phyloP scores from a whole-genome alignment of 2,113 vertebrate genomes.

The Myrmecophaga tridactyla region DNA sequence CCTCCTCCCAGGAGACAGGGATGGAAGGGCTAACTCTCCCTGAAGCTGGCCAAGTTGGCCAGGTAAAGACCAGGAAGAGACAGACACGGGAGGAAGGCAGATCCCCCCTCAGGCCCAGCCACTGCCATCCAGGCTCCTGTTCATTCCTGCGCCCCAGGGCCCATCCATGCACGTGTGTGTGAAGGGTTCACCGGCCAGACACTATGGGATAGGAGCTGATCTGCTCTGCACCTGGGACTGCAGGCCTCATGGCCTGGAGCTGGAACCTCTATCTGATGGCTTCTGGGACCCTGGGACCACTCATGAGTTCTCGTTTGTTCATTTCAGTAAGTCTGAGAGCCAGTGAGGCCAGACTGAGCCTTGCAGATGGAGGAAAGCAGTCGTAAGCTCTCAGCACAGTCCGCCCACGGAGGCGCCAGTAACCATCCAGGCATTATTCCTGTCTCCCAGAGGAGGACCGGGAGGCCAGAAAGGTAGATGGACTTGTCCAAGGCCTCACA shows the following conservation, averaged over 20 bases:
- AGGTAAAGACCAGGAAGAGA: background rate
- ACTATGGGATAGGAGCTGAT: accelerated
- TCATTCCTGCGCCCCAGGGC: no score
- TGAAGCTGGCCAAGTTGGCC: background rate
- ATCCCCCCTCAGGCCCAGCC: accelerated
- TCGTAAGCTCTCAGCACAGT: background rate
- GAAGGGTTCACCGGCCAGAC: background rate
- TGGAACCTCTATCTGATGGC: no score
- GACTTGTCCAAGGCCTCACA: background rate
- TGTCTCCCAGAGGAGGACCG: background rate
- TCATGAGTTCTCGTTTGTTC: background rate
- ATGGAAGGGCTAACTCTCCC: background rate
- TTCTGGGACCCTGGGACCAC: background rate
- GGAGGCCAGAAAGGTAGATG: background rate
- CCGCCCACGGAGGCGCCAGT: background rate
- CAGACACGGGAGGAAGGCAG: background rate
- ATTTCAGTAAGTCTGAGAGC: background rate
- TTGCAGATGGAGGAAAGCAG: no score
- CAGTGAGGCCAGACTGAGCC: background rate
- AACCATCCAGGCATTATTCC: background rate
- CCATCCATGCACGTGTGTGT: background rate
- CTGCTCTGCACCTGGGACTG: background rate
- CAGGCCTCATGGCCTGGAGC: no score
- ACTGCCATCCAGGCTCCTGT: background rate
- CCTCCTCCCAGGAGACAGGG: background rate